A percentile compares a stretch with the other conserved stretches of the same genome.
Evolutionary conservation across 2,888 invertebrate genomes (phyloP).

Genomic region (Tetramorium bicarinatum): DNA sequence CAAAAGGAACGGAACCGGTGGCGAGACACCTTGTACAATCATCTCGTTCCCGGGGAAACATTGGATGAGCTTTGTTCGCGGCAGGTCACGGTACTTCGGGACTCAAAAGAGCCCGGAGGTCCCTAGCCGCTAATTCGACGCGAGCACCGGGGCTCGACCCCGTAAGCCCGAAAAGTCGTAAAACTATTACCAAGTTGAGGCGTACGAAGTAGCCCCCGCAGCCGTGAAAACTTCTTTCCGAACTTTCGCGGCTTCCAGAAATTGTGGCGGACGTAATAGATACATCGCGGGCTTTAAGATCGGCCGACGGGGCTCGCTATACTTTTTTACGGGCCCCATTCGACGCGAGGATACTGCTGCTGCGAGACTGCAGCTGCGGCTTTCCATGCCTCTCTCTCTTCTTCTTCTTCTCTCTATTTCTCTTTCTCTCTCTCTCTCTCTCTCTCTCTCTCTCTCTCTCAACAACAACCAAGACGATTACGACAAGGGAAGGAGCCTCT

Average conservation of each 20-base stretch:
- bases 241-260: constrained; percentile 61
- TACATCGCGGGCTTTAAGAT: constrained; percentile 67
- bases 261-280: constrained; percentile 66
- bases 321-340: constrained; percentile 36
- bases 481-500: constrained; percentile 8
- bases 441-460: neutral
- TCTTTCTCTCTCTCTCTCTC: neutral
- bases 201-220: constrained; percentile 57
- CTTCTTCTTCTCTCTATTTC: neutral
- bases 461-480: constrained; percentile 46
- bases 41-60: neutral
- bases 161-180: constrained; percentile 69
- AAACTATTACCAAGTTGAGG: constrained; percentile 73
- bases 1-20: neutral
- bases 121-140: constrained; percentile 65
- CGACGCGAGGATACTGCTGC: constrained; percentile 20
- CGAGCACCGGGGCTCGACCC: constrained; percentile 47
- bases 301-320: constrained; percentile 19
- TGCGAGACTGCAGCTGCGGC: constrained; percentile 42
- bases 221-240: constrained; percentile 50
- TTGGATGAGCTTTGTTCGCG: constrained; percentile 56
- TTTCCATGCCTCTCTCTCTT: constrained; percentile 3
- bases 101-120: constrained; percentile 52
- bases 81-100: constrained; percentile 33
- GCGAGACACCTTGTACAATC: constrained; percentile 29